Evolutionary conservation across 2,113 vertebrate genomes (phyloP), one percentile per base, ranked within the genome.

Genomic region (Pavo muticus): DNA sequence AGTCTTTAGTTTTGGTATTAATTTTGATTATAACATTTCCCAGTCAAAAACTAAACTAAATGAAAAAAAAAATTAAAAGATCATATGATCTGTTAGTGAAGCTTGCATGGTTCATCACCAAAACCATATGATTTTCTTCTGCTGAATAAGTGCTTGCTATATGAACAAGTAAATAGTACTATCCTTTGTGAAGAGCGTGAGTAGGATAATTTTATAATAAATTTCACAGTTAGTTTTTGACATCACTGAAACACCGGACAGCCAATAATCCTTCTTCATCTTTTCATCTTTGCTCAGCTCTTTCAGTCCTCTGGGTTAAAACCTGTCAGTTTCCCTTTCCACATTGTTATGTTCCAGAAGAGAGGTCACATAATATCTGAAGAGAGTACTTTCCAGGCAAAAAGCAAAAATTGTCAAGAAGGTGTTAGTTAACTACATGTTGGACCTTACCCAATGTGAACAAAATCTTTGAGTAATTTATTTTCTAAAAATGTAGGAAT

Each of bases 1-100:
- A 57, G 5, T 5, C 32, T 45, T 9, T 1, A 12, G 2, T 0
- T 16, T 50, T 44, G 18, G 2, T 44, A n/a, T n/a, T 45, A 11
- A 3, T 25, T 87, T 64, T 79, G 14, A 1, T 6, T 59, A 3
- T 17, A 15, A 29, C 0, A 40, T 73, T 80, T 77, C 7, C 7
- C 44, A 73, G 18, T 5, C 19, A 73, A 81, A 84, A 57, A 73
- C 5, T 3, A 83, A 76, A 9, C 11, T 64, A 69, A 63, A 10
- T 10, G 9, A 74, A 80, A 72, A 50, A 5, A 37, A 4, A 54
- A 3, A 74, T 87, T 60, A 40, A 21, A 47, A 47, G 21, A 27
- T 68, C 5, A 7, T n/a, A 12, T 6, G 2, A 29, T 72, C 3
- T 67, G 7, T 59, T 71, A 65, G 7, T 21, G 18, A 54, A 37